Conservation (phyloP, 2,888 invertebrate species). For the Drepanosiphum platanoidis region DNA sequence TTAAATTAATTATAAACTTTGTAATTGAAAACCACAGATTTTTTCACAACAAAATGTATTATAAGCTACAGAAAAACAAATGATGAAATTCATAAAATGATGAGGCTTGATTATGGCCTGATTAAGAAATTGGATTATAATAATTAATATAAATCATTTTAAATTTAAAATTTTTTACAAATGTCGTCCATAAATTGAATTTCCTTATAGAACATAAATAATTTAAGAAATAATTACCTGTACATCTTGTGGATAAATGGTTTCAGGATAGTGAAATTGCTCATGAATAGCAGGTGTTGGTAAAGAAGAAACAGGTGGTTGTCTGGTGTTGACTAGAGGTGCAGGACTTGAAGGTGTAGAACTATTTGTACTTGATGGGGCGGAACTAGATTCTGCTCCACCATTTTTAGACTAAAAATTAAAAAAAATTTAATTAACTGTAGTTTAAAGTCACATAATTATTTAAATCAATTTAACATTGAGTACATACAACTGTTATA, state of each 20-base stretch:
- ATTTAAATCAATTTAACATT: not conserved
- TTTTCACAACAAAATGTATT: too few relatives aligned
- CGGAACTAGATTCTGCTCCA: slow-evolving; percentile 87
- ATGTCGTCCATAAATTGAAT: not conserved
- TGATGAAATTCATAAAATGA: too few relatives aligned
- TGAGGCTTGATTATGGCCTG: too few relatives aligned
- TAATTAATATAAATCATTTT: too few relatives aligned
- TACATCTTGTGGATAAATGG: slow-evolving; percentile 49
- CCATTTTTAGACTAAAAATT: slow-evolving; percentile 68
- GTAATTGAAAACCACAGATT: too few relatives aligned
- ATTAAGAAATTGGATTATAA: too few relatives aligned
- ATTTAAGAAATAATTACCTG: slow-evolving; percentile 23
- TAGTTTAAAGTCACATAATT: not conserved
- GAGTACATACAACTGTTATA: slow-evolving; percentile 45
- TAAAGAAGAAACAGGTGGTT: slow-evolving; percentile 58
- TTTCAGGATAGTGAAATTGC: slow-evolving; percentile 62
- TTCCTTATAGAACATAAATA: not conserved
- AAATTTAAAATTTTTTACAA: too few relatives aligned
- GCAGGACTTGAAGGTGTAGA: slow-evolving; percentile 96
- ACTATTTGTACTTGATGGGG: slow-evolving; percentile 93
- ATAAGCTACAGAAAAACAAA: too few relatives aligned
- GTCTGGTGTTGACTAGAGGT: slow-evolving; percentile 68
- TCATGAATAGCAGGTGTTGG: slow-evolving; percentile 54
- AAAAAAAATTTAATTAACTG: not conserved
- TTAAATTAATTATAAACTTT: too few relatives aligned